Base-by-base conservation (phyloP, 2,797 vertebrate species). In the Cyclura pinguis region DNA sequence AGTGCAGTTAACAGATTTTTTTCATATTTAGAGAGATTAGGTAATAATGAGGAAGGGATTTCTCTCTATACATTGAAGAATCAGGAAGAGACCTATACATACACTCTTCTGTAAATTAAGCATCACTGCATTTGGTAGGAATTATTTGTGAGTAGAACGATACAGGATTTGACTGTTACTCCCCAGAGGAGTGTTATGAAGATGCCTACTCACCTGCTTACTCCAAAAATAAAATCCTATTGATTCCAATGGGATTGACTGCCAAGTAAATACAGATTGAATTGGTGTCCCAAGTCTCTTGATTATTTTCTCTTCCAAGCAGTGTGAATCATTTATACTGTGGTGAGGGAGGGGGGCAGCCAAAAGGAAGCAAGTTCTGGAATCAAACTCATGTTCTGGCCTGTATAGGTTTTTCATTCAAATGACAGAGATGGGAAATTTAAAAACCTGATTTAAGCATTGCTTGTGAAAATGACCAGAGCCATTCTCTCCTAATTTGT, bases 381-480 rank as follows among this genome's bases (percentile, higher is more conserved):
- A 47, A 92, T 91, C 50, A 32, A 73, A 86, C 18, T 8, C 32
- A 50, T 67, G 59, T 72, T 80, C 67, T 42, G 24, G 38, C 67
- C 67, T 7, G 29, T 89, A 47, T 76, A 20, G 22, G 20, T 12
- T 89, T 77, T 84, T 89, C 24, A 35, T 77, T 84, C 72, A 76
- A 77, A 77, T 35, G 67, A 85, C 64, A 24, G 57, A 50, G 78
- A 35, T 78, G 85, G 85, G 85, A 78, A 83, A 35, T 90, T 32
- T 59, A 27, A 80, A 55, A 82, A 84, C 13, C 50, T 84, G 73
- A 78, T 84, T 77, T 87, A 91, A 87, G 57, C 35, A 47, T 74
- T 57, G 64, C 69, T 38, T 91, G 47, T 77, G 62, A 78, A 91
- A 87, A 87, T 38, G 27, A 35, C 35, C 80, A 27, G 14, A 57